Evolutionary conservation across 1,140 invertebrate genomes (phyloP), one percentile per base, ranked within the genome.

Genomic region (Wasmannia auropunctata): DNA sequence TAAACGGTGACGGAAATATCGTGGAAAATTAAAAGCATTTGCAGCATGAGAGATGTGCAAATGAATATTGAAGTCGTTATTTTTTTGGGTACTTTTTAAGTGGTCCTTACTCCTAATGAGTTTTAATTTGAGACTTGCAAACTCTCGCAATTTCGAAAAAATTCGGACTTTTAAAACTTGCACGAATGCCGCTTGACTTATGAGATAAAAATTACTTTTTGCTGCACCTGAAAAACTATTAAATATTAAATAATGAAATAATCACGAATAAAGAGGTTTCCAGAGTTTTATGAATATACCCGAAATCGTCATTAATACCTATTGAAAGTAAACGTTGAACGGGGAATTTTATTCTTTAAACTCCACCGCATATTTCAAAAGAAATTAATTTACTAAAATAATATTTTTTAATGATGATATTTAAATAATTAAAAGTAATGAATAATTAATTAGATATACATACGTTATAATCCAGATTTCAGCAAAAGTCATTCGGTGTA

Each of bases 1-100:
- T 8, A 3, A 37, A 14, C 16, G 49, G 86, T 87, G 81, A 74
- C 75, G 34, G 22, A 77, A 40, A 67, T 65, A 88, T 87, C 81
- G 40, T 14, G 25, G 54, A 5, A 54, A 49, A 80, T 80, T 34
- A 16, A 37, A 25, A 6, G 8, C n/a, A n/a, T 25, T 65, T 11
- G 6, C 25, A 4, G 14, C 40, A 19, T 34, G 10, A 16, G 67
- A 51, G 5, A 31, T 46, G n/a, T 22, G 22, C 37, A 25, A 40
- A 1, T 37, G 34, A 65, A 40, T 37, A 65, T 22, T 19, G 16
- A 75, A 58, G 34, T n/a, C 7, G 8, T 58, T 72, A 49, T 19
- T 14, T 74, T 16, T 74, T 75, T 28, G 14, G 4, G 7, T 56
- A 56, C 5, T 25, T 43, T 40, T 58, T 22, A 0, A 37, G 6